A percentile compares a stretch with the other conserved stretches of the same genome.
Conservation (phyloP, 2,113 vertebrate species). For the Acinonyx jubatus region DNA sequence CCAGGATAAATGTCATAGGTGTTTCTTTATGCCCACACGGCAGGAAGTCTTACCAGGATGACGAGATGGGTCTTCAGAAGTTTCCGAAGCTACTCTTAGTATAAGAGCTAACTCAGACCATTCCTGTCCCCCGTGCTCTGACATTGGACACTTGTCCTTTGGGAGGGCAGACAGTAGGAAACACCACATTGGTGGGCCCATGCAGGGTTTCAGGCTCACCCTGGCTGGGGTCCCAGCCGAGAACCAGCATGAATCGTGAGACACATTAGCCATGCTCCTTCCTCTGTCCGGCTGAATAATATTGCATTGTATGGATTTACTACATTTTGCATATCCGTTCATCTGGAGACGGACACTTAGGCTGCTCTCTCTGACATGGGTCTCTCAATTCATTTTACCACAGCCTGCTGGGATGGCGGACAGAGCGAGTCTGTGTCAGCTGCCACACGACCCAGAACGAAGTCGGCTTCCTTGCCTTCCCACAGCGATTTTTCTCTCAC, state of each 20-base stretch:
- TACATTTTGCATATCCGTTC: not conserved
- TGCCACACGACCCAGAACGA: not conserved
- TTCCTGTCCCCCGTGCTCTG: not conserved
- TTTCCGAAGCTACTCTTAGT: not conserved
- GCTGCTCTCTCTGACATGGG: not conserved
- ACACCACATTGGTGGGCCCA: not conserved
- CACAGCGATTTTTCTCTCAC: not conserved
- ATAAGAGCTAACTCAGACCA: not conserved
- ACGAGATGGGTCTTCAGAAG: not conserved
- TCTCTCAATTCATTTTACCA: not conserved
- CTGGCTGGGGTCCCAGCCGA: not conserved
- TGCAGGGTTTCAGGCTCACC: not conserved
- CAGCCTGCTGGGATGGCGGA: not conserved
- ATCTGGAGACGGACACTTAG: not conserved
- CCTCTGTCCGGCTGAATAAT: not conserved
- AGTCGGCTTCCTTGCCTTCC: not conserved
- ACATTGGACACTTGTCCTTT: not conserved
- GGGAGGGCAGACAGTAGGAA: not conserved
- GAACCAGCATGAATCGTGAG: not conserved
- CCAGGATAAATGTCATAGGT: not conserved
- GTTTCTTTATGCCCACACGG: not conserved
- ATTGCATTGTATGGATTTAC: not conserved
- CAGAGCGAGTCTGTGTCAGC: not conserved
- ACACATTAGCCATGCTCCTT: not conserved
- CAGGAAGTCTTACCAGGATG: not conserved